Conservation (phyloP, 2,113 vertebrate species). For the Dascyllus trimaculatus region DNA sequence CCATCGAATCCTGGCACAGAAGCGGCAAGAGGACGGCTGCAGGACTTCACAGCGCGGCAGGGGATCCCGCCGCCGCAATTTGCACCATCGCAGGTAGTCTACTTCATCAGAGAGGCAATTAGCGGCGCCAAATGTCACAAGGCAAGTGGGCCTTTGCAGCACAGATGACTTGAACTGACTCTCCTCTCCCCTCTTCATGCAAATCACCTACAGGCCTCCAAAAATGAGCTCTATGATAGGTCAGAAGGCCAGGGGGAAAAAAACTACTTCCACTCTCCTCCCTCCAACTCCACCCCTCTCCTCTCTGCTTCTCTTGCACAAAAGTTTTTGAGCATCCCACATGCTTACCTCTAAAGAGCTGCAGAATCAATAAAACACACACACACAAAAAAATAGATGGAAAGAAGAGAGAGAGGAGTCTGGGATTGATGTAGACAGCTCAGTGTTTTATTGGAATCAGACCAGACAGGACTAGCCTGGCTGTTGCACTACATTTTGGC, state of each 20-base stretch:
- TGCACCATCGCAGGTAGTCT: slow-evolving; percentile 51
- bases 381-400: neutral
- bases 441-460: slow-evolving; percentile 93
- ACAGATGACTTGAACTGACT: slow-evolving; percentile 47
- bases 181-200: slow-evolving; percentile 35
- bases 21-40: slow-evolving; percentile 7
- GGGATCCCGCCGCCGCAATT: slow-evolving; percentile 24
- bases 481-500: slow-evolving; percentile 99
- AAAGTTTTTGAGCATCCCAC: slow-evolving; percentile 36
- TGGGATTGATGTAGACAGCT: slow-evolving; percentile 84
- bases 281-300: neutral
- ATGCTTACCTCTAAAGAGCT: slow-evolving; percentile 2
- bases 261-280: neutral
- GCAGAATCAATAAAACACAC: neutral
- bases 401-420: slow-evolving; percentile 14
- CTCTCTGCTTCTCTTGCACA: slow-evolving; percentile 14
- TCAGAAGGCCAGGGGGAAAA: slow-evolving; percentile 34
- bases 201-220: slow-evolving; percentile 55
- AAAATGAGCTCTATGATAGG: slow-evolving; percentile 45
- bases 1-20: slow-evolving; percentile 6
- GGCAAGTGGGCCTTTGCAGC: slow-evolving; percentile 32
- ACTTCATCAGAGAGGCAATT: slow-evolving; percentile 51
- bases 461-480: slow-evolving; percentile 94
- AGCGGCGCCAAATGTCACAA: slow-evolving; percentile 49
- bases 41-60: slow-evolving; percentile 45